These are phyloP conservation scores for Drymonia ruficornis DNA, from an alignment of 2,888 invertebrate species.

Conservation along the genomic window DNA sequence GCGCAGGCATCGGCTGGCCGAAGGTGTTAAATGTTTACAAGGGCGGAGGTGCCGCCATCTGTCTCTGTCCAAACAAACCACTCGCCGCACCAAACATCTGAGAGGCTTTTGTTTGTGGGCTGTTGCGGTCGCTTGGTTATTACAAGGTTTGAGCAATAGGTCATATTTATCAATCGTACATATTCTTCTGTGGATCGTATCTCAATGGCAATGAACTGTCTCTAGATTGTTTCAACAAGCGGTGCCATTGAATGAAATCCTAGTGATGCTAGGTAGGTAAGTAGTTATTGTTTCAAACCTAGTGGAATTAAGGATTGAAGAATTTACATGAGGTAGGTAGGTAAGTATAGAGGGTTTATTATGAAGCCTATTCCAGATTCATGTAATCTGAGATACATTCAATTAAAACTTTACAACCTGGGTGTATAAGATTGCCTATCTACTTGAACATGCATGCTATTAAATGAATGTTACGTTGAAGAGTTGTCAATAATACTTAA, in stretches of 20 bases:
- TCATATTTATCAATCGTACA: not conserved
- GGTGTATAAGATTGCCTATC: not conserved
- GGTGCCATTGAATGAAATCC: too few species aligned
- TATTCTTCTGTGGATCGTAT: not conserved
- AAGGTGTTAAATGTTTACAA: constrained; percentile 74
- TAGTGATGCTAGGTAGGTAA: too few species aligned
- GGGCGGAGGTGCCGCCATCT: constrained; percentile 59
- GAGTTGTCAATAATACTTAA: not conserved
- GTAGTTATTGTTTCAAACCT: too few species aligned
- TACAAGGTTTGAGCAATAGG: not conserved
- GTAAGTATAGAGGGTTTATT: too few species aligned
- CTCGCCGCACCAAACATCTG: constrained; percentile 41
- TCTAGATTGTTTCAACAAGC: too few species aligned
- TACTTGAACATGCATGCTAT: not conserved
- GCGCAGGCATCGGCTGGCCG: constrained; percentile 28
- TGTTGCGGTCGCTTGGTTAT: not conserved
- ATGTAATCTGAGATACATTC: not conserved
- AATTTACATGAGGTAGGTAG: too few species aligned
- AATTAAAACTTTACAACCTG: not conserved
- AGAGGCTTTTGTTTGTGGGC: constrained; percentile 31
- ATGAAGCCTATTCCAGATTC: not conserved
- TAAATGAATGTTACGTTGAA: not conserved
- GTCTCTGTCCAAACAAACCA: constrained; percentile 62
- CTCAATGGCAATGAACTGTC: too few species aligned
- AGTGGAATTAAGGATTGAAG: too few species aligned